phyloP scores from a whole-genome alignment of 2,797 vertebrate genomes.

The Typhlichthys subterraneus region DNA sequence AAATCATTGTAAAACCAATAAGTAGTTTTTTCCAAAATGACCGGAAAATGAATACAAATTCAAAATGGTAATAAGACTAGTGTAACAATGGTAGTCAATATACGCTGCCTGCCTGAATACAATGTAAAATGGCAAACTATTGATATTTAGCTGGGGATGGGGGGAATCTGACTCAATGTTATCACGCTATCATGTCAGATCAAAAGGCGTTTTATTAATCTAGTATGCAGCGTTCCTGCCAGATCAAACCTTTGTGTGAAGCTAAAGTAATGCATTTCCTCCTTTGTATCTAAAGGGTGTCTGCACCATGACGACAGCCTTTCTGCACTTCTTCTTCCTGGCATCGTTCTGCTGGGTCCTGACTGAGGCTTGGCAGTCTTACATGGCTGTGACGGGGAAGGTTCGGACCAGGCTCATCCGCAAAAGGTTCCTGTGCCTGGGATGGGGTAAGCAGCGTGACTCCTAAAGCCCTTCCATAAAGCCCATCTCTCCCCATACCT shows the following conservation, averaged over 20 bases:
- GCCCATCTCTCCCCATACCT: constrained; percentile 43
- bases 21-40: not conserved
- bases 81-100: not conserved
- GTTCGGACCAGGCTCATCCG: constrained; percentile 97
- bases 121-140: too few relatives aligned
- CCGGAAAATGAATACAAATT: not conserved
- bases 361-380: constrained; percentile 99
- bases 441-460: constrained; percentile 89
- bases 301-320: constrained; percentile 96
- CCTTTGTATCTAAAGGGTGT: constrained; percentile 82
- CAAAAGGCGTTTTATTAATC: not conserved
- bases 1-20: too few relatives aligned
- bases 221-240: not conserved
- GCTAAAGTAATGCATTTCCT: constrained; percentile 32
- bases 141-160: too few relatives aligned
- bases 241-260: not conserved
- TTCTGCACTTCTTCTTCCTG: constrained; percentile 99
- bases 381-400: constrained; percentile 99
- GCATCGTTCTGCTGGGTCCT: constrained; percentile 99
- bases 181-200: not conserved
- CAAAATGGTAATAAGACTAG: not conserved
- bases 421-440: constrained; percentile 97
- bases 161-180: not conserved
- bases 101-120: too few relatives aligned
- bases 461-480: constrained; percentile 22